Conservation (phyloP, 2,888 invertebrate species). For the Deilephila porcellus region DNA sequence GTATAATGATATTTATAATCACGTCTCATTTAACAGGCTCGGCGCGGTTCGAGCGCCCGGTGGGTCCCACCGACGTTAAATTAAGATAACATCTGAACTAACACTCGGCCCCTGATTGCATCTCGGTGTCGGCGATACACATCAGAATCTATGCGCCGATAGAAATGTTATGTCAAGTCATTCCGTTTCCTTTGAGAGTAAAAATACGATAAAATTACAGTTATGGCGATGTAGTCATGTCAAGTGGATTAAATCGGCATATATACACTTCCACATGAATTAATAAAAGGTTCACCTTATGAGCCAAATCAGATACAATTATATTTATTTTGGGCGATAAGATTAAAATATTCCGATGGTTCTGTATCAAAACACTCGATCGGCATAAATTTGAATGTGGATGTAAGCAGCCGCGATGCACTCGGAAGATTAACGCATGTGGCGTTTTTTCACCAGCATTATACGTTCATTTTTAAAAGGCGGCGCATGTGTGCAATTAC, state of each 20-base stretch:
- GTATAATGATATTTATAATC: slow-evolving; percentile 13
- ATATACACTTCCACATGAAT: background rate
- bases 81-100: slow-evolving; percentile 23
- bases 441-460: slow-evolving; percentile 44
- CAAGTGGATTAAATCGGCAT: background rate
- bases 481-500: slow-evolving; percentile 64
- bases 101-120: slow-evolving; percentile 18
- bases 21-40: slow-evolving; percentile 17
- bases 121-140: slow-evolving; percentile 3
- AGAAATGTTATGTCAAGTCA: background rate
- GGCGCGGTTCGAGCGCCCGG: slow-evolving; percentile 4
- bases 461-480: slow-evolving; percentile 32
- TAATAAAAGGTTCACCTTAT: background rate
- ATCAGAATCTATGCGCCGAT: slow-evolving; percentile 8
- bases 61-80: slow-evolving; percentile 13
- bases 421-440: slow-evolving; percentile 63
- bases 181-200: background rate
- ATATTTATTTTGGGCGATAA: slow-evolving; percentile 16
- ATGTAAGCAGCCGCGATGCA: slow-evolving; percentile 69
- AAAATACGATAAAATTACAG: background rate
- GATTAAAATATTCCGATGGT: slow-evolving; percentile 20
- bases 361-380: slow-evolving; percentile 54
- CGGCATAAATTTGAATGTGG: slow-evolving; percentile 75
- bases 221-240: background rate
- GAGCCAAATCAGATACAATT: slow-evolving; percentile 3